phyloP scores from a whole-genome alignment of 2,888 invertebrate species.

The Thymelicus acteon region DNA sequence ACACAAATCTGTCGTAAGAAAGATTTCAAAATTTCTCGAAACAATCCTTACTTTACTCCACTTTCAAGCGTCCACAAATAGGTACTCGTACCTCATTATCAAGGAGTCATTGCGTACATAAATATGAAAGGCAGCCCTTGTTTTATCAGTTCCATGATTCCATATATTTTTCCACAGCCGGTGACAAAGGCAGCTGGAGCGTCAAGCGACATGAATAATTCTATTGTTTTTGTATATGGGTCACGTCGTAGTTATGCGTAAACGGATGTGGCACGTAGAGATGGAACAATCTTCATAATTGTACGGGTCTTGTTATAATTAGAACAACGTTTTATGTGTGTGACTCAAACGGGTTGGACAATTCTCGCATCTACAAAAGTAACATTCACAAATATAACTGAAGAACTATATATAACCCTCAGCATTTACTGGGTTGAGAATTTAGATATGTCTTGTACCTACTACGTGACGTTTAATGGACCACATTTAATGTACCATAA shows the following conservation, averaged over 20 bases:
- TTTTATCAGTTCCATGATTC: conserved; percentile 26
- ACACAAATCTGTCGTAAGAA: neutral
- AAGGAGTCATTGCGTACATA: conserved; percentile 19
- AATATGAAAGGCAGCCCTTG: conserved; percentile 23
- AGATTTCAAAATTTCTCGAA: neutral
- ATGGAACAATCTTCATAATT: conserved; percentile 30
- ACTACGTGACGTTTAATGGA: too few species aligned
- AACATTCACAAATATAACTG: too few species aligned
- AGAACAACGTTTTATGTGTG: conserved; percentile 11
- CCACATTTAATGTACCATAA: too few species aligned
- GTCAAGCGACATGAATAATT: conserved; percentile 68
- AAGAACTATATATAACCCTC: too few species aligned
- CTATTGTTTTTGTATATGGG: conserved; percentile 73
- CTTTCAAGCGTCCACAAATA: neutral
- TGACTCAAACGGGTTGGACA: neutral
- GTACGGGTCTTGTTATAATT: conserved; percentile 19
- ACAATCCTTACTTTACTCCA: neutral
- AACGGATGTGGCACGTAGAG: conserved; percentile 56
- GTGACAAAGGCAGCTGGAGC: conserved; percentile 54
- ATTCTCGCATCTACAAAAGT: neutral
- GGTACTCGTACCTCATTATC: conserved; percentile 4
- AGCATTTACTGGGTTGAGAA: too few species aligned
- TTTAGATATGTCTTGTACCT: too few species aligned
- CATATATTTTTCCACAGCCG: conserved; percentile 35
- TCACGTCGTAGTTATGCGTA: conserved; percentile 63